Evolutionary conservation across 2,888 invertebrate genomes (phyloP).

Genomic region (Xanthorhoe designata): DNA sequence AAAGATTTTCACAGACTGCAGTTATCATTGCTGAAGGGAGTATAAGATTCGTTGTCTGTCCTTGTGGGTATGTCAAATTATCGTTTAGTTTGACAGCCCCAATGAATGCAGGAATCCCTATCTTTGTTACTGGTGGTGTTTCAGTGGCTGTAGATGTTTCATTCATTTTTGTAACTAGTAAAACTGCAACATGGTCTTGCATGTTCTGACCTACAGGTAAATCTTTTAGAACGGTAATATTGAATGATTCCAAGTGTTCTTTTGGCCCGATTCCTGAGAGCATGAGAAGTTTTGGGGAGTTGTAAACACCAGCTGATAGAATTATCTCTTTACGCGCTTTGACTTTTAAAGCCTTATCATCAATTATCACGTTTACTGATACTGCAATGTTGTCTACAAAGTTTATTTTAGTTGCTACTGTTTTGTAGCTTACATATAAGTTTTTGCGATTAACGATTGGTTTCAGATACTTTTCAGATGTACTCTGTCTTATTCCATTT

Average conservation of each 20-base stretch:
- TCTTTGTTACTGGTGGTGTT: constrained; percentile 51
- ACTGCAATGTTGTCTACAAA: constrained; percentile 33
- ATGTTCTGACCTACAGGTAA: constrained; percentile 73
- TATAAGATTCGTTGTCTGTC: neutral
- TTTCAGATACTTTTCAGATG: constrained; percentile 33
- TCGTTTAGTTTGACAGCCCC: neutral
- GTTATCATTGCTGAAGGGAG: neutral
- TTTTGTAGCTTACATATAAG: constrained; percentile 37
- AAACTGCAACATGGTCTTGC: constrained; percentile 69
- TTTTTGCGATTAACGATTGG: constrained; percentile 33
- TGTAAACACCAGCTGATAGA: constrained; percentile 71
- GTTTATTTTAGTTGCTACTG: constrained; percentile 35
- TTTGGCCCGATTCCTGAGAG: constrained; percentile 77
- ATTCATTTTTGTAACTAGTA: constrained; percentile 52
- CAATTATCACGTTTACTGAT: constrained; percentile 30
- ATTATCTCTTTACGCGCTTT: constrained; percentile 73
- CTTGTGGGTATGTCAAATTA: neutral
- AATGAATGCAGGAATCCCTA: constrained; percentile 41
- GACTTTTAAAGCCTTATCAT: constrained; percentile 26
- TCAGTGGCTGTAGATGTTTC: constrained; percentile 15
- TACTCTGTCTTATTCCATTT: constrained; percentile 35
- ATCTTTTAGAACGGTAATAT: constrained; percentile 64
- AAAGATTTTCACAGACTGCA: constrained; percentile 43
- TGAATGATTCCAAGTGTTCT: constrained; percentile 56
- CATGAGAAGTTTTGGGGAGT: constrained; percentile 75